Base-by-base conservation (phyloP, 2,888 invertebrate genomes). In the Drosophila borborema region DNA sequence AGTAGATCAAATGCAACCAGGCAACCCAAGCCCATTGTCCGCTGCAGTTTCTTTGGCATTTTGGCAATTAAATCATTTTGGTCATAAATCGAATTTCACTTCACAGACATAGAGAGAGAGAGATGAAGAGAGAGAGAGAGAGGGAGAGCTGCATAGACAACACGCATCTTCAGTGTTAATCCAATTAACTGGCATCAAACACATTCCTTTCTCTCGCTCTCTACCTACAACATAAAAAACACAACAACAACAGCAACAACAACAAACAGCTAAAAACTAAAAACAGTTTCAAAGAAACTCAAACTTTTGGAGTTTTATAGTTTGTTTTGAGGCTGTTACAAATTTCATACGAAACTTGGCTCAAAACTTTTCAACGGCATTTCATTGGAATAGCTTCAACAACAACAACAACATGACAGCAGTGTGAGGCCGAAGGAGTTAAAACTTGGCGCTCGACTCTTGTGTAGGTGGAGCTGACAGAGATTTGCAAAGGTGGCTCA, bases 1-100 rank as follows among this genome's bases (percentile, higher is more conserved):
- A 18, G 20, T 18, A 18, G 41, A 43, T 18, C 36, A 66, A 66
- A 51, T 20, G 18, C 68, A 20, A 20, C n/a, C 40, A 46, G 23
- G n/a, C 48, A 48, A 3, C 9, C 10, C 9, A 45, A 46, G 45
- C n/a, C 43, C 38, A 68, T 58, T 68, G 62, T 69, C 61, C 58
- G 68, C 54, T 63, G 54, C 62, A 51, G 58, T 38, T 51, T 51
- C 67, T 65, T 53, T 61, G 74, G 66, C 81, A 72, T 76, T 81
- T 84, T 86, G 82, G 85, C 87, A 83, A 83, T 87, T 87, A 87
- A 87, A 84, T 85, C 75, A 83, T 87, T 87, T 87, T 54, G 80
- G 67, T 68, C 83, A 84, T 84, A 84, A 84, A 84, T 84, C 77
- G 82, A 84, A 84, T 84, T 80, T 83, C 55, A 55, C 61, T 72